Evolutionary conservation across 2,888 invertebrate species (phyloP), one percentile per base, ranked within the genome.

Genomic region (Lasioglossum malachurum): DNA sequence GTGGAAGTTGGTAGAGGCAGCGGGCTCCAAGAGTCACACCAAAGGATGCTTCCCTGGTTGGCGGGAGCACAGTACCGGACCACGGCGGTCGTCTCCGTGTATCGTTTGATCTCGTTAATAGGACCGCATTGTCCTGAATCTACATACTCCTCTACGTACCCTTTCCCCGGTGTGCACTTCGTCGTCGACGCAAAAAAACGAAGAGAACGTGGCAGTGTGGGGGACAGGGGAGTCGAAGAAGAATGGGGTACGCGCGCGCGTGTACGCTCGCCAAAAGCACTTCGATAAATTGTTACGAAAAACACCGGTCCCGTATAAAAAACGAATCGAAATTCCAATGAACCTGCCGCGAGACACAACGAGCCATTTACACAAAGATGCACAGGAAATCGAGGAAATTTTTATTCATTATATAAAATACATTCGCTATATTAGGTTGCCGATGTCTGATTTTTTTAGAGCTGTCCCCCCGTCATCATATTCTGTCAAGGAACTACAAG

Each of bases 71-170:
- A 82, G 89, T 90, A 92, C 91, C 89, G 89, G 92, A 91, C 89
- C 91, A 90, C 88, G 93, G 92, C 92, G 92, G 92, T 93, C 91
- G 92, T 92, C 87, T 87, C 82, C 91, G 86, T 93, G 93, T 93
- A 93, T 93, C 93, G 93, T 93, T 93, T 93, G 93, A 93, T 93
- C 93, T 93, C 93, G 93, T 93, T 93, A 93, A 93, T 93, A 93
- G 93, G 93, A 93, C 93, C 91, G 93, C 93, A 93, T 93, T 93
- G 93, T 93, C 92, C 92, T 90, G 91, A 90, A 92, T 92, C 92
- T 92, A 92, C 93, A 92, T 93, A 91, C 90, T 90, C 89, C 89
- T 90, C 90, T 90, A 89, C 90, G 85, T 89, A 88, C 89, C 89
- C 85, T 87, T 86, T 88, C 86, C 87, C 86, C 84, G 81, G 88